These are phyloP conservation scores for Agelaius tricolor DNA, from an alignment of 2,113 vertebrate species.

Conservation along the genomic window DNA sequence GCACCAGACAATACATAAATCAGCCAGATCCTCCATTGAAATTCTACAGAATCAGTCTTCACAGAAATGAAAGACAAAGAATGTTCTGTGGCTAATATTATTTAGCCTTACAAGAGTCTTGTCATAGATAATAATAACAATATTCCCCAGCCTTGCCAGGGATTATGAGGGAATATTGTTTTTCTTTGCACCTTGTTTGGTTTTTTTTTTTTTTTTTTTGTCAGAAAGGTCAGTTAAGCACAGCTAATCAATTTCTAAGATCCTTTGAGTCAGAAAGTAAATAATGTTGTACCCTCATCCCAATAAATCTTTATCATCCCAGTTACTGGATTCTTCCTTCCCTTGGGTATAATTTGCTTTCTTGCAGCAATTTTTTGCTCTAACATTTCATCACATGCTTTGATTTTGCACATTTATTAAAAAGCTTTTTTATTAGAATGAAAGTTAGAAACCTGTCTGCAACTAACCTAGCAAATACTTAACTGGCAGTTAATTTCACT, in stretches of 20 bases:
- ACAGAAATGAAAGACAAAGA: neutral
- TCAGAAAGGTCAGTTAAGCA: neutral
- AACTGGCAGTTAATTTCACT: neutral
- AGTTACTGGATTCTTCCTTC: neutral
- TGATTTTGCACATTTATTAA: neutral
- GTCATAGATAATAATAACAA: neutral
- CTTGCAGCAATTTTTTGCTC: neutral
- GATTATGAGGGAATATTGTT: neutral
- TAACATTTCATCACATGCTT: neutral
- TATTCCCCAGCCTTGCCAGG: neutral
- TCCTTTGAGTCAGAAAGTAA: neutral
- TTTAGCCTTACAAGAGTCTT: neutral
- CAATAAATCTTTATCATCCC: conserved; percentile 14
- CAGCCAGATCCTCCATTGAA: neutral
- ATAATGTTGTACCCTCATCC: neutral
- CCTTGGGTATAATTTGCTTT: neutral
- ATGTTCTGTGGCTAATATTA: neutral
- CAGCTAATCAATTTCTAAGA: neutral
- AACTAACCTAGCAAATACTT: neutral
- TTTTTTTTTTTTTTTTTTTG: neutral
- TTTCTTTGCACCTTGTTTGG: neutral
- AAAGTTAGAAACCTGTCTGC: neutral
- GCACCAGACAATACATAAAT: neutral
- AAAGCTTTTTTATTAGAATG: neutral
- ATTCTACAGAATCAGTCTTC: neutral